A percentile compares a stretch with the other conserved stretches of the same genome.
Evolutionary conservation across 1,140 invertebrate species (phyloP).

Genomic region (Parasteatoda tepidariorum): DNA sequence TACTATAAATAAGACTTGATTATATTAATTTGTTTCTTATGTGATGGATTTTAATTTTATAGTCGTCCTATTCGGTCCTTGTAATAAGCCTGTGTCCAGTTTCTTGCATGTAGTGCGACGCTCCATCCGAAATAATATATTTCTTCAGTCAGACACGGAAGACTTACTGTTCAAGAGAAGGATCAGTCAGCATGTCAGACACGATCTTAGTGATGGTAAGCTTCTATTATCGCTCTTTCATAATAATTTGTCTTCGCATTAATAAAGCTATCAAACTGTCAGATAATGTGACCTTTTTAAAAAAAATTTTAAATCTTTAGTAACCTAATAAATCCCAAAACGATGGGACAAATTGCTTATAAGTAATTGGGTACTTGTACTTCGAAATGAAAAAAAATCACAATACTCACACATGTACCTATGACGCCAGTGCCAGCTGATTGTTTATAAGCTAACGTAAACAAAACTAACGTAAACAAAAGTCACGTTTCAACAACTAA

Average conservation of each 20-base stretch:
- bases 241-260: not conserved
- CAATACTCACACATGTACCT: not conserved
- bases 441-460: too few species aligned
- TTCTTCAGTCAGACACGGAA: not conserved
- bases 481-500: too few species aligned
- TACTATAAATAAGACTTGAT: too few species aligned
- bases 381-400: too few species aligned
- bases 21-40: too few species aligned
- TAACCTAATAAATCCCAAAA: too few species aligned
- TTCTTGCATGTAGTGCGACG: slow-evolving; percentile 10
- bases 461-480: too few species aligned
- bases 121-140: not conserved
- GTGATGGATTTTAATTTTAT: not conserved
- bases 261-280: not conserved
- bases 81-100: slow-evolving; percentile 8
- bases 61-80: slow-evolving; percentile 17
- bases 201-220: slow-evolving; percentile 40
- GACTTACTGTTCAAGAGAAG: not conserved
- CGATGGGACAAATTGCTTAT: too few species aligned
- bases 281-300: not conserved
- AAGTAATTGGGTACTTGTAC: too few species aligned
- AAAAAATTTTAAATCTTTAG: not conserved
- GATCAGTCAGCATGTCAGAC: not conserved
- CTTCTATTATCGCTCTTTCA: not conserved
- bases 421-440: too few species aligned